phyloP scores from a whole-genome alignment of 2,113 vertebrate genomes.

The Pitta sordida region DNA sequence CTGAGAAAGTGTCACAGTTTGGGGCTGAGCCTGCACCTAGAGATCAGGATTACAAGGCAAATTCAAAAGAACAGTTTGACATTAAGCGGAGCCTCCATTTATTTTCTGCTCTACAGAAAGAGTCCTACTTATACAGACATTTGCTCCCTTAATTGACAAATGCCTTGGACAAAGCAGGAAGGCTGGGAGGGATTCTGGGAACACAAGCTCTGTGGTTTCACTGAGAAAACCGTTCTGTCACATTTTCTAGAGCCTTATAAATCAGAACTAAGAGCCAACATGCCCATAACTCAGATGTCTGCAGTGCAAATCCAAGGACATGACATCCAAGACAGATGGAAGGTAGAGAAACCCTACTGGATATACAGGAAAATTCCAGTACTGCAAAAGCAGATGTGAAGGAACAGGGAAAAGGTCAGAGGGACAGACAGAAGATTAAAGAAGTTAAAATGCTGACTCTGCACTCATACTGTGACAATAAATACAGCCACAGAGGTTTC shows the following conservation, averaged over 20 bases:
- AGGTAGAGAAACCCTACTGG: background rate
- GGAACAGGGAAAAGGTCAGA: background rate
- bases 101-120: background rate
- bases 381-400: background rate
- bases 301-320: background rate
- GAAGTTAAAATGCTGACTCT: background rate
- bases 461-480: background rate
- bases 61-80: background rate
- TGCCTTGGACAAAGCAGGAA: background rate
- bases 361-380: background rate
- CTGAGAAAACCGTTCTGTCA: background rate
- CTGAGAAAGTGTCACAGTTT: constrained; percentile 84
- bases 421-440: background rate
- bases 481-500: background rate
- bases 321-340: background rate
- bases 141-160: background rate
- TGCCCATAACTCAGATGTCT: background rate
- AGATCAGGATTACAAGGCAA: background rate
- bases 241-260: background rate
- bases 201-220: background rate
- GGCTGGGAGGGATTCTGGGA: background rate
- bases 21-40: constrained; percentile 82
- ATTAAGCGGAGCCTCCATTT: background rate
- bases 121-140: background rate
- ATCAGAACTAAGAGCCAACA: background rate